A percentile compares a stretch with the other conserved stretches of the same genome.
Evolutionary conservation across 2,113 vertebrate species (phyloP).

Genomic region (Prunella fulvescens): DNA sequence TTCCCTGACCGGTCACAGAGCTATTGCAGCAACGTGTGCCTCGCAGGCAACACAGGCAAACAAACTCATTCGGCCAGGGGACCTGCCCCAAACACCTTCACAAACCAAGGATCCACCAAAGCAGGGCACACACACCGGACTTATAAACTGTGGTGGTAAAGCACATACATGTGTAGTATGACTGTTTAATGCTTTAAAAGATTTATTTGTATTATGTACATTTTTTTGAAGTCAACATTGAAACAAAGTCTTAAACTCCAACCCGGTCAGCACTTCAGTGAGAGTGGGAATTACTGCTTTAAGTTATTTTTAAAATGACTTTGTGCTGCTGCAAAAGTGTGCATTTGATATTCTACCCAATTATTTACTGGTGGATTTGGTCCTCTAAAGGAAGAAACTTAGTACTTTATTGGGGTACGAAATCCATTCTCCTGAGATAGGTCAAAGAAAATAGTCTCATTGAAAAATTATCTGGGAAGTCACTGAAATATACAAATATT

Average conservation of each 20-base stretch:
- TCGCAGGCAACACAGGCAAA: neutral
- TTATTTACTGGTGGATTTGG: neutral
- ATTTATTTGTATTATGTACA: neutral
- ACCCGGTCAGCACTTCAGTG: neutral
- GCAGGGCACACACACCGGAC: neutral
- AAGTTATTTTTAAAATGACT: neutral
- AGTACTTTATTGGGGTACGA: neutral
- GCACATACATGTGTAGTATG: accelerated
- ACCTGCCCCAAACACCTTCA: neutral
- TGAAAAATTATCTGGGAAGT: neutral
- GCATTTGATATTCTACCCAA: neutral
- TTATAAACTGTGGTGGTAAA: neutral
- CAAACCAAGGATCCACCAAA: neutral
- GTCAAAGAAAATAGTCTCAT: neutral
- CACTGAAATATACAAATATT: neutral
- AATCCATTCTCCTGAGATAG: neutral
- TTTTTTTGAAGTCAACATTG: neutral
- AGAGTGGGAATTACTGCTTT: accelerated
- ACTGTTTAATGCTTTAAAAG: neutral
- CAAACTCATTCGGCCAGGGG: neutral
- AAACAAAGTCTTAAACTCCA: neutral
- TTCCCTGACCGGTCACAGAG: neutral
- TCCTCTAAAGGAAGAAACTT: neutral
- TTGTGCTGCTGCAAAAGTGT: neutral
- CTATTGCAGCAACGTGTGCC: neutral